Base-by-base conservation (phyloP, 2,113 vertebrate species). In the Motacilla tschutschensis region DNA sequence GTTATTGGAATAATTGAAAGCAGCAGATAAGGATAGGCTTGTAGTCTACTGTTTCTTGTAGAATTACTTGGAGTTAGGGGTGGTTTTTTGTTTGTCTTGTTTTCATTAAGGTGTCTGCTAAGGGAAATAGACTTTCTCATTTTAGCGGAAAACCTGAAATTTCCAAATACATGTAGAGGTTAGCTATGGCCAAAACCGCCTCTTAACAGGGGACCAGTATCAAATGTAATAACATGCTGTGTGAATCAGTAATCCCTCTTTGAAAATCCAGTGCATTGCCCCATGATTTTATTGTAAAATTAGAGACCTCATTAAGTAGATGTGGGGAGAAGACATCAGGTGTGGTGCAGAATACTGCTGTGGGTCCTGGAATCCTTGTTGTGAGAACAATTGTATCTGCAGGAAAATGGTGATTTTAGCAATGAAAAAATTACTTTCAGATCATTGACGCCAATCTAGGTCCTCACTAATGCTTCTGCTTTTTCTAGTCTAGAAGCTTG, bases 391-490 rank as follows among this genome's bases (percentile, higher is more conserved):
- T 26, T 6, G 4, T 28, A 36, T 65, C 10, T 6, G 58, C 18
- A 28, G 28, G 21, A 57, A 89, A 77, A 38, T 44, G 6, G 25
- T 36, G 2, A 24, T 51, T 92, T 92, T 79, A 77, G 22, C 40
- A 59, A 35, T 2, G 5, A 40, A 53, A 48, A 83, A 83, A 38
- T 48, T 2, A 35, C 21, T 69, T 73, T 67, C 21, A 48, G 17
- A 20, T 48, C 11, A 8, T 9, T 53, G 48, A 17, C 0, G 0
- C 18, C 15, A 29, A 2, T 67, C 6, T 31, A 44, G 55, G 8
- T 60, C 22, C 78, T 70, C 22, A 21, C 14, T 48, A 85, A 29
- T 38, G 46, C 24, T 58, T 46, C 26, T 58, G 2, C 14, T 35
- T 76, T 83, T 63, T 66, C 43, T 55, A 17, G 5, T 24, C 2